Evolutionary conservation across 1,140 invertebrate genomes (phyloP).

Genomic region (Amphibalanus amphitrite): DNA sequence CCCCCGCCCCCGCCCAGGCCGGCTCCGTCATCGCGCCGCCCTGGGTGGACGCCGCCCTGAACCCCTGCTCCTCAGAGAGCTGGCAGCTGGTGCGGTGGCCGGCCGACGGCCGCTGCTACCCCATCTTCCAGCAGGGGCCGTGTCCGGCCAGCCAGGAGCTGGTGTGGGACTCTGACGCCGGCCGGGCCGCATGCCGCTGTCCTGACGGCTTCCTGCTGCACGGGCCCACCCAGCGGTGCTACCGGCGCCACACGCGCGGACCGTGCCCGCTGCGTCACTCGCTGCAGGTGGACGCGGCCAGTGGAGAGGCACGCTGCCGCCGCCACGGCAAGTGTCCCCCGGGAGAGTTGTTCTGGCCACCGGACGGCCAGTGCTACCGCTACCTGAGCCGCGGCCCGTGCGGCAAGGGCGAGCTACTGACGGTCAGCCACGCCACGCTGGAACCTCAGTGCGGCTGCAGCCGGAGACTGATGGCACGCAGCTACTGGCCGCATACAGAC

Average conservation of each 20-base stretch:
- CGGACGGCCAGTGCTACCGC: background rate
- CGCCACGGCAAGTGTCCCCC: background rate
- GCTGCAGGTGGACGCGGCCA: background rate
- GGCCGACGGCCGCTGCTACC: constrained; percentile 36
- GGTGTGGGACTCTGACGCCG: constrained; percentile 32
- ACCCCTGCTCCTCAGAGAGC: constrained; percentile 57
- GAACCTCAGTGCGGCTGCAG: background rate
- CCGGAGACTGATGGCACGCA: background rate
- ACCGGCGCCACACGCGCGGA: background rate
- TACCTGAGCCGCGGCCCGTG: background rate
- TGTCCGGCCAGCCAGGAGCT: background rate
- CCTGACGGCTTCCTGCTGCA: background rate
- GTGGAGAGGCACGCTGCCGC: background rate
- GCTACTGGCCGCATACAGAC: background rate
- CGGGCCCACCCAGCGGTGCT: background rate
- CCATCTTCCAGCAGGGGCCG: background rate
- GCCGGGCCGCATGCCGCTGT: background rate
- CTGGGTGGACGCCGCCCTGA: constrained; percentile 58
- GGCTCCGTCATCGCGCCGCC: constrained; percentile 48
- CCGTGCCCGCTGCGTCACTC: background rate
- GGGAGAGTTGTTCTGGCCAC: background rate
- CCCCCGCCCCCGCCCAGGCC: background rate
- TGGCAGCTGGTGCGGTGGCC: constrained; percentile 74
- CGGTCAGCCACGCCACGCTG: background rate
- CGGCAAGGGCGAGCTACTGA: background rate